phyloP scores from a whole-genome alignment of 2,797 vertebrate genomes.

The Peromyscus attwateri region DNA sequence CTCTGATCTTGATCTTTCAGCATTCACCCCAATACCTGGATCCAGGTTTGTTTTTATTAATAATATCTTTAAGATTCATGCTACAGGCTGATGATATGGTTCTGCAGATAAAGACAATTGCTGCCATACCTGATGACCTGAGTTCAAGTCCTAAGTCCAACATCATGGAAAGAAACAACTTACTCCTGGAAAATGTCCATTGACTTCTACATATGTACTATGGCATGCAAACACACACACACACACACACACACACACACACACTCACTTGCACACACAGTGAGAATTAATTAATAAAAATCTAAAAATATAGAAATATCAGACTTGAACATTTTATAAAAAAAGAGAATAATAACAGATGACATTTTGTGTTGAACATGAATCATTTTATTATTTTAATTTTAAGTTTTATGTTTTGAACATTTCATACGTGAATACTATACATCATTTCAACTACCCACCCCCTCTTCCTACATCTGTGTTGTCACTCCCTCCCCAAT shows the following conservation, averaged over 20 bases:
- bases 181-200: background rate
- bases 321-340: background rate
- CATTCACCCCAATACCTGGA: no score
- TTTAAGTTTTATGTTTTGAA: background rate
- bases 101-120: background rate
- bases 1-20: no score
- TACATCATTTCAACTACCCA: background rate
- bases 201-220: background rate
- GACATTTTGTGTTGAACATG: background rate
- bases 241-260: background rate
- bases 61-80: no score
- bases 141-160: background rate
- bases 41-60: no score
- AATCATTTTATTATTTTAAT: background rate
- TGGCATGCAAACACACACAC: background rate
- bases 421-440: background rate
- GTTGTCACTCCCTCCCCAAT: background rate
- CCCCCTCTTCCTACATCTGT: background rate
- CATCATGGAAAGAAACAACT: background rate
- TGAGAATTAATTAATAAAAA: background rate
- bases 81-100: background rate
- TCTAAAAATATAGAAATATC: background rate
- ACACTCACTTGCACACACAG: background rate
- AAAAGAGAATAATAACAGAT: background rate
- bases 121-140: background rate